A percentile compares a stretch with the other conserved stretches of the same genome.
Evolutionary conservation across 2,888 invertebrate species (phyloP).

Genomic region (Mantis religiosa): DNA sequence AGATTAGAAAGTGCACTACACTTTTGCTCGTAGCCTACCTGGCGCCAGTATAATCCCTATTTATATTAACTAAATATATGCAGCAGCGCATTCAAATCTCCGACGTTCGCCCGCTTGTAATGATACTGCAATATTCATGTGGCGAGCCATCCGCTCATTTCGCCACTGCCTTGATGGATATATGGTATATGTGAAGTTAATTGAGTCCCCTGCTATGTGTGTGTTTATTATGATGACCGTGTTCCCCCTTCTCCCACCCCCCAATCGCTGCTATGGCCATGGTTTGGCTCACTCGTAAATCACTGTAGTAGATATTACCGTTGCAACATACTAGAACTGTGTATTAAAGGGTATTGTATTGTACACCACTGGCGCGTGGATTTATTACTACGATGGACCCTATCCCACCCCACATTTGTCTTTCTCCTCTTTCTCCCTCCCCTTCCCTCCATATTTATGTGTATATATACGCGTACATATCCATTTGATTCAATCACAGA

Average conservation of each 20-base stretch:
- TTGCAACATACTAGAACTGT: background rate
- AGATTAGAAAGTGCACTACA: background rate
- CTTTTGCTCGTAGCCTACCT: background rate
- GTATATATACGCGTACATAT: background rate
- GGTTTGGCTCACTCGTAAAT: conserved; percentile 21
- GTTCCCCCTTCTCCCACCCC: background rate
- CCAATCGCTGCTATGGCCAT: background rate
- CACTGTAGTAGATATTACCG: conserved; percentile 8
- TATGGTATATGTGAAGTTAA: conserved; percentile 28
- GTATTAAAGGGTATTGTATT: conserved; percentile 12
- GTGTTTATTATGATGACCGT: conserved; percentile 20
- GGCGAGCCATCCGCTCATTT: conserved; percentile 10
- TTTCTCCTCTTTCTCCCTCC: background rate
- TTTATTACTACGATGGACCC: conserved; percentile 19
- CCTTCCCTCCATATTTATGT: background rate
- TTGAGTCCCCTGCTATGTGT: conserved; percentile 23
- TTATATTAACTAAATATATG: conserved; percentile 22
- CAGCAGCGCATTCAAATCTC: conserved; percentile 21
- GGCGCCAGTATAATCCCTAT: background rate
- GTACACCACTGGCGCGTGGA: conserved; percentile 16
- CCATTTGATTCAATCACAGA: conserved; percentile 22
- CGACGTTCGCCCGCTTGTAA: background rate
- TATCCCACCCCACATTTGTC: background rate
- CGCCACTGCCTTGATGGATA: conserved; percentile 9
- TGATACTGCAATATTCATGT: conserved; percentile 24